Conservation (phyloP, 2,888 invertebrate species). For the Mesochorus sp. region DNA sequence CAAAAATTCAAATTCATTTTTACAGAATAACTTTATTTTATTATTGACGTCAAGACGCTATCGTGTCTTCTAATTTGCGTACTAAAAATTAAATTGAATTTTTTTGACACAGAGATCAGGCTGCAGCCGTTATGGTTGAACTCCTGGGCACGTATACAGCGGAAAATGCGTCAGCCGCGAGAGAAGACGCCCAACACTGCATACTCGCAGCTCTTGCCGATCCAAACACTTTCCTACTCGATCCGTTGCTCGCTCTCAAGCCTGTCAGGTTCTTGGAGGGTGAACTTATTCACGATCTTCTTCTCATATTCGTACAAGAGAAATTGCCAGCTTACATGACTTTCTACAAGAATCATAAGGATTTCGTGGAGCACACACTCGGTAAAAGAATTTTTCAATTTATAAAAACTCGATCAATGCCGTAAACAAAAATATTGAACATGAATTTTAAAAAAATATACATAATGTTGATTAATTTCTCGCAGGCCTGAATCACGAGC, state of each 20-base stretch:
- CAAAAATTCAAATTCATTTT: neutral
- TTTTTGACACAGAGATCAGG: conserved; percentile 87
- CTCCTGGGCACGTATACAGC: conserved; percentile 97
- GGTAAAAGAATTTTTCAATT: conserved; percentile 75
- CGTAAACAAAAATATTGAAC: neutral
- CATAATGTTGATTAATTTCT: conserved; percentile 11
- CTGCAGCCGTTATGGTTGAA: conserved; percentile 98
- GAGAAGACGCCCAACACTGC: conserved; percentile 98
- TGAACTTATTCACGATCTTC: conserved; percentile 95
- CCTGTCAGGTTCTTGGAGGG: conserved; percentile 98
- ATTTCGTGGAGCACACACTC: conserved; percentile 89
- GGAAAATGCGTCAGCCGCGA: conserved; percentile 97
- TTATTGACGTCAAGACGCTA: too few relatives aligned
- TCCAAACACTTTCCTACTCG: conserved; percentile 96
- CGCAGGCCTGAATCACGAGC: conserved; percentile 93
- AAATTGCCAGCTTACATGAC: conserved; percentile 95
- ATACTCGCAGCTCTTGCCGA: conserved; percentile 97
- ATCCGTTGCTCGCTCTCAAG: conserved; percentile 95
- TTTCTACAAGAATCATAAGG: conserved; percentile 96
- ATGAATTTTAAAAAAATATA: neutral
- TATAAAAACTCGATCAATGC: neutral
- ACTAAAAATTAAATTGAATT: conserved; percentile 44
- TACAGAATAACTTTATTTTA: conserved; percentile 8
- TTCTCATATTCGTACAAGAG: conserved; percentile 97
- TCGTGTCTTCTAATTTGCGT: too few relatives aligned